Percentiles rank a stretch among this genome's conserved stretches.
These are phyloP conservation scores for Zingel zingel DNA, from an alignment of 2,113 vertebrate genomes.

Conservation along the genomic window DNA sequence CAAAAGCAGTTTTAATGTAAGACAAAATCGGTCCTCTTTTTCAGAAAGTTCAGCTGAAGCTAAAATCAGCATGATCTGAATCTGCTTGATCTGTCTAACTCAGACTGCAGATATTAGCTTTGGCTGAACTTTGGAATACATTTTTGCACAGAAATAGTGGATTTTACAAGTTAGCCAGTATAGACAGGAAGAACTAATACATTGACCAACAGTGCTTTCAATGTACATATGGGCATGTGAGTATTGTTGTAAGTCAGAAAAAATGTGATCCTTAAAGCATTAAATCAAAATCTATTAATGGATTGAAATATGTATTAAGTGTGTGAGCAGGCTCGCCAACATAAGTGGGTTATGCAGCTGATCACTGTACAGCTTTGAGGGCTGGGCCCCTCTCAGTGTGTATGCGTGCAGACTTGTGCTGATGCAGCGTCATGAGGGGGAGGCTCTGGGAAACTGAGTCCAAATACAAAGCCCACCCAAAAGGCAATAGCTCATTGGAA, in stretches of 20 bases:
- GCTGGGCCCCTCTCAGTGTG: slow-evolving; percentile 11
- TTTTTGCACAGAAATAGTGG: background rate
- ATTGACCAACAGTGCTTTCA: background rate
- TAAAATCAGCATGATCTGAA: background rate
- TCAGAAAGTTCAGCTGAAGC: background rate
- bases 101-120: background rate
- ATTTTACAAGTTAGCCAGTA: background rate
- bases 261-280: background rate
- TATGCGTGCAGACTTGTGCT: slow-evolving; percentile 28
- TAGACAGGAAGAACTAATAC: background rate
- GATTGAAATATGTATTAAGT: background rate
- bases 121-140: background rate
- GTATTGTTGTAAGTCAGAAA: background rate
- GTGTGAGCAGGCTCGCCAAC: background rate
- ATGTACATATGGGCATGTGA: background rate
- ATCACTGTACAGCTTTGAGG: background rate
- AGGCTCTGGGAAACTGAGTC: slow-evolving; percentile 53
- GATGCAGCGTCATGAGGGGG: slow-evolving; percentile 15
- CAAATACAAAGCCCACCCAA: slow-evolving; percentile 43
- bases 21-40: background rate
- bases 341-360: slow-evolving; percentile 9
- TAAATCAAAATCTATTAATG: background rate
- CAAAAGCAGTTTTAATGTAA: background rate
- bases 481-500: slow-evolving; percentile 51
- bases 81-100: background rate